A percentile compares a stretch with the other conserved stretches of the same genome.
phyloP scores from a whole-genome alignment of 2,797 vertebrate species.

The Darevskia mixta region DNA sequence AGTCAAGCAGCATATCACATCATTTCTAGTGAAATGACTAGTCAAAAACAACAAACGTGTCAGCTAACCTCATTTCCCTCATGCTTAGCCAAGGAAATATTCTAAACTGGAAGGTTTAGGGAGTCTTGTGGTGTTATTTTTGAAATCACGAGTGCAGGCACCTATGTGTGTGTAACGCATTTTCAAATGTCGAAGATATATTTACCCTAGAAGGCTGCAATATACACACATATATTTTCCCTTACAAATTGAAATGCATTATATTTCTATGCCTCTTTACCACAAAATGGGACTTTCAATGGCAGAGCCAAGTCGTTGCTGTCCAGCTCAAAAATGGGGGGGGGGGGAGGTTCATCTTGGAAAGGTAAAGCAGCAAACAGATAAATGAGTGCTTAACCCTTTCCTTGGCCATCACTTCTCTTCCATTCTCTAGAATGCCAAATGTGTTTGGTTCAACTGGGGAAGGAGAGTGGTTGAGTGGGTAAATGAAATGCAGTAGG shows the following conservation, averaged over 20 bases:
- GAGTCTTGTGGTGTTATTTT: neutral
- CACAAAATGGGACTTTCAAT: no score
- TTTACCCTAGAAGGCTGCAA: neutral
- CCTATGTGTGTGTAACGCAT: neutral
- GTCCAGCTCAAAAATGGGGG: neutral
- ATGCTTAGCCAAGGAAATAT: neutral
- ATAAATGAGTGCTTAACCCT: neutral
- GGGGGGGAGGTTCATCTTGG: neutral
- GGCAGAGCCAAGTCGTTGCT: neutral
- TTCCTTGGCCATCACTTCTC: neutral
- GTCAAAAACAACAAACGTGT: neutral
- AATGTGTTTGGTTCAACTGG: neutral
- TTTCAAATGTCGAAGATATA: neutral
- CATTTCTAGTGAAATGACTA: neutral
- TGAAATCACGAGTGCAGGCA: neutral
- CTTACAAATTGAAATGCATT: neutral
- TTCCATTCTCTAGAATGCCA: neutral
- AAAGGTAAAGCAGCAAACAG: neutral
- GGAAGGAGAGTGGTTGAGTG: neutral
- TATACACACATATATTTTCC: neutral
- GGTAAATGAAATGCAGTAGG: neutral
- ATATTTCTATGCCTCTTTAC: neutral
- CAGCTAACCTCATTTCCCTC: neutral
- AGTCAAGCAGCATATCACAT: neutral
- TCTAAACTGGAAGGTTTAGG: neutral